These are phyloP conservation scores for Argyresthia goedartella DNA, from an alignment of 2,888 invertebrate species.

Conservation along the genomic window DNA sequence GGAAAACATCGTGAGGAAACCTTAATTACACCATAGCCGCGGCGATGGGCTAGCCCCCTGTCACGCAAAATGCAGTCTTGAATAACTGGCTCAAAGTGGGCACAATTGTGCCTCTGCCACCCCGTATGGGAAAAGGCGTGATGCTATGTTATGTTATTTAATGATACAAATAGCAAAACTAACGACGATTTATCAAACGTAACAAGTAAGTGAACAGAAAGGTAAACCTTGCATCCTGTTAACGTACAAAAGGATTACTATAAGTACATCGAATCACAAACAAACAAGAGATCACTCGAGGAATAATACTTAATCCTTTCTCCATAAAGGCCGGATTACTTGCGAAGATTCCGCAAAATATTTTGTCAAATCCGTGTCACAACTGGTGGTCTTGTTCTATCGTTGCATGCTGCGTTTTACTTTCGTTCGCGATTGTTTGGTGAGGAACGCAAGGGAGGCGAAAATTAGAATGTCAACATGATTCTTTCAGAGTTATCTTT, in stretches of 20 bases:
- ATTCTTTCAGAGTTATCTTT: slow-evolving; percentile 34
- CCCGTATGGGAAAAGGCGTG: too few species aligned
- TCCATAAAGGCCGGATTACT: slow-evolving; percentile 29
- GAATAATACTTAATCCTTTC: slow-evolving; percentile 28
- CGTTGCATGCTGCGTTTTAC: slow-evolving; percentile 26
- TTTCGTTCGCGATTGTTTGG: slow-evolving; percentile 36
- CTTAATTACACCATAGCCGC: too few species aligned
- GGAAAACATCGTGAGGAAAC: too few species aligned
- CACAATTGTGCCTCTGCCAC: too few species aligned
- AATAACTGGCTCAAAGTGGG: too few species aligned
- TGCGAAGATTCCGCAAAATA: slow-evolving; percentile 42
- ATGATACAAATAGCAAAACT: too few species aligned
- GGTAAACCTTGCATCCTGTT: not conserved
- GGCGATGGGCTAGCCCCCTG: too few species aligned
- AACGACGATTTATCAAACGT: too few species aligned
- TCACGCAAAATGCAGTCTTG: too few species aligned
- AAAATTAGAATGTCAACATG: slow-evolving; percentile 58
- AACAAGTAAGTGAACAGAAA: too few species aligned
- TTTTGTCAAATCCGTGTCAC: slow-evolving; percentile 59
- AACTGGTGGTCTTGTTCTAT: slow-evolving; percentile 51
- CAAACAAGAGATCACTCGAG: slow-evolving; percentile 8
- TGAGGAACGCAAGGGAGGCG: slow-evolving; percentile 16
- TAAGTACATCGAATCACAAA: slow-evolving; percentile 13
- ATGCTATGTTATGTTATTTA: too few species aligned
- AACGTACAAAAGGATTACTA: slow-evolving; percentile 15